Evolutionary conservation across 2,797 vertebrate species (phyloP), one percentile per base, ranked within the genome.

Genomic region (Eleutherodactylus coqui): DNA sequence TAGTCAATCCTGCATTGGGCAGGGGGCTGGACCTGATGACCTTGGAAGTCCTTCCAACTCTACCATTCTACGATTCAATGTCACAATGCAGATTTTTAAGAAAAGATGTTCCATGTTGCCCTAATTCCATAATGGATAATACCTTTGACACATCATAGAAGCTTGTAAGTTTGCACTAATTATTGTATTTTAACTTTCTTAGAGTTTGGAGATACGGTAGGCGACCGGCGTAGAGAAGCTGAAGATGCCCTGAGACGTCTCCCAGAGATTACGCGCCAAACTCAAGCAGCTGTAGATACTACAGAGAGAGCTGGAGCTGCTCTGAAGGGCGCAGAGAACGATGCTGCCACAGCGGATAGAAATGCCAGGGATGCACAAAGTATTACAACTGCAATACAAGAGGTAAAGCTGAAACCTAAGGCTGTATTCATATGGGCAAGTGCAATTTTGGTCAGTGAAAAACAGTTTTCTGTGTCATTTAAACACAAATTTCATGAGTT

Each of bases 201-300:
- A 99, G 98, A 94, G 45, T 99, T 97, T 51, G 95, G 97, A 89
- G 87, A 94, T 76, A 95, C 96, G 90, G 94, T 97, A 0, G 91
- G 77, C 5, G 79, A 73, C 41, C 94, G 91, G 87, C 96, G 91
- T 90, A 88, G 89, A 29, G 91, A 93, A 88, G 96, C 97, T 0
- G 92, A 96, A n/a, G 93, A 91, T 0, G 96, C 96, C 84, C 95
- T 97, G 91, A 89, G 77, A 9, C 96, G 92, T 85, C 94, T 99
- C 6, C 92, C 93, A 0, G 53, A 81, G 53, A 97, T 99, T 91
- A 95, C 91, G 29, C 90, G 72, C 88, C 95, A 91, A 89, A 95
- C 97, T 43, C 79, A 92, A 75, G 91, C 91, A 0, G 96, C 97
- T 6, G 91, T 89, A 21, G 72, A 87, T 51, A 93, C 91, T 87